These are phyloP conservation scores for Rhopalosiphum maidis DNA, from an alignment of 1,140 invertebrate genomes.

Conservation along the genomic window DNA sequence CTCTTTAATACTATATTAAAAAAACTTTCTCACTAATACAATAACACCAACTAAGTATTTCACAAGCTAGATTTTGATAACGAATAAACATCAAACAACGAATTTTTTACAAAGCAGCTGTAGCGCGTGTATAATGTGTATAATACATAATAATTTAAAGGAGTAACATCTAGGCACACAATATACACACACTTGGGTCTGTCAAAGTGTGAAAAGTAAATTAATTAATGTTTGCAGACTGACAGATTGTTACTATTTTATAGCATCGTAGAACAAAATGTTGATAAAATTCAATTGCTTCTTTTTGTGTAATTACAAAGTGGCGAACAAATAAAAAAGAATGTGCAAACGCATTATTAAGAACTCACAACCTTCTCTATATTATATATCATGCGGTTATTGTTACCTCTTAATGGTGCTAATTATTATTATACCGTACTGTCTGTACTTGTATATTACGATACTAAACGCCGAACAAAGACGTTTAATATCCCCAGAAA, in stretches of 20 bases:
- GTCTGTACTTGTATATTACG: background rate
- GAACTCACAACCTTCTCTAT: background rate
- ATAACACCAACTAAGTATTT: too few relatives aligned
- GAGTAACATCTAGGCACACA: background rate
- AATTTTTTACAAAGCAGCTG: background rate
- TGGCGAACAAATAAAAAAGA: background rate
- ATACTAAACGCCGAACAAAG: constrained; percentile 1
- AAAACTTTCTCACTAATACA: too few relatives aligned
- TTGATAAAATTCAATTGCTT: background rate
- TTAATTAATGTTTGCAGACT: background rate
- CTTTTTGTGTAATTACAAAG: background rate
- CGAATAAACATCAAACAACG: too few relatives aligned
- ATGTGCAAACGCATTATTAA: background rate
- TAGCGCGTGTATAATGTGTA: too few relatives aligned
- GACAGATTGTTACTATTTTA: background rate
- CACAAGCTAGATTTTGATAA: too few relatives aligned
- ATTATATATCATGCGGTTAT: background rate
- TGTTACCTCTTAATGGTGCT: background rate
- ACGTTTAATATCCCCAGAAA: background rate
- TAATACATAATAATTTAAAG: background rate
- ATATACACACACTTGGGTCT: background rate
- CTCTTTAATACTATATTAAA: too few relatives aligned
- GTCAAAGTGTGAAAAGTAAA: background rate
- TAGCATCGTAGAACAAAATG: background rate
- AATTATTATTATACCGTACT: background rate